These are phyloP conservation scores for Bucorvus abyssinicus DNA, from an alignment of 2,797 vertebrate genomes.

Conservation along the genomic window DNA sequence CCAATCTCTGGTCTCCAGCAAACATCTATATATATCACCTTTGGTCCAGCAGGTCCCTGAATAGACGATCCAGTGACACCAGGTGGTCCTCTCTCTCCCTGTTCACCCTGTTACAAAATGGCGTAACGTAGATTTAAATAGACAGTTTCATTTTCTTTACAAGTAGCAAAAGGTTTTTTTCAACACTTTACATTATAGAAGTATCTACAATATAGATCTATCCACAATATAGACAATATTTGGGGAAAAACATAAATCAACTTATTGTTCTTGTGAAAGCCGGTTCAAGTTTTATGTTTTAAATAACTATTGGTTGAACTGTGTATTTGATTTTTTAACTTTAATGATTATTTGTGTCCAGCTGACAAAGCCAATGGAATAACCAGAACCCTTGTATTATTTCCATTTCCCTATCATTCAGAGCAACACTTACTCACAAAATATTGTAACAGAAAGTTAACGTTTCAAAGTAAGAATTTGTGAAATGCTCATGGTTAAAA, in stretches of 20 bases:
- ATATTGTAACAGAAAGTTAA: background rate
- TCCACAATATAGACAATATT: background rate
- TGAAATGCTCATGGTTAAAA: background rate
- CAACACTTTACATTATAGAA: background rate
- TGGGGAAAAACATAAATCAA: background rate
- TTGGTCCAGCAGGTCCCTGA: slow-evolving; percentile 80
- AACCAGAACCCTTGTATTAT: background rate
- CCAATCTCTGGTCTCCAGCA: background rate
- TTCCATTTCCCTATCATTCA: background rate
- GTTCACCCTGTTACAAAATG: slow-evolving; percentile 79
- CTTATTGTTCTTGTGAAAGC: background rate
- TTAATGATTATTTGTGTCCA: background rate
- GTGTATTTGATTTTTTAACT: background rate
- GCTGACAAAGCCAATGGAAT: background rate
- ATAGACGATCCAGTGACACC: slow-evolving; percentile 78
- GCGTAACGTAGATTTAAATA: background rate
- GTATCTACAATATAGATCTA: background rate
- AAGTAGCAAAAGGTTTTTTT: background rate
- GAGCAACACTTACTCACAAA: background rate
- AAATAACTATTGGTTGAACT: background rate
- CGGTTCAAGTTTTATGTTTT: background rate
- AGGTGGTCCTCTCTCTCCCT: slow-evolving; percentile 74
- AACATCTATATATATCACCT: slow-evolving; percentile 71
- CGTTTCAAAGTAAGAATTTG: background rate
- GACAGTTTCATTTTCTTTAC: background rate